A percentile compares a stretch with the other conserved stretches of the same genome.
phyloP scores from a whole-genome alignment of 2,113 vertebrate species.

The Sapayoa aenigma region DNA sequence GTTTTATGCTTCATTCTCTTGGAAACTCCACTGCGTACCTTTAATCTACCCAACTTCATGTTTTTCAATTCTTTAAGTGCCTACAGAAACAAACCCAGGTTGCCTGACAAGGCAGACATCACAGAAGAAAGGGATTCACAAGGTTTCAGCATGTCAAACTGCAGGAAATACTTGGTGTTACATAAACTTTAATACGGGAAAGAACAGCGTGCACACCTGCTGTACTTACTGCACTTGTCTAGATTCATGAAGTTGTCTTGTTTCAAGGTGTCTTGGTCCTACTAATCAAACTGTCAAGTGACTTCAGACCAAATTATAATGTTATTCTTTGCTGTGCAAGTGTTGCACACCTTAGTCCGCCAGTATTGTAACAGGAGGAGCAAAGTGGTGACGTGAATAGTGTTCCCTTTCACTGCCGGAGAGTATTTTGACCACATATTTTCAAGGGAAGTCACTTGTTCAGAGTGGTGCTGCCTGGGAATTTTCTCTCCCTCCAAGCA shows the following conservation, averaged over 20 bases:
- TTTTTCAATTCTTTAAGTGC: neutral
- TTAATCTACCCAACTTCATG: neutral
- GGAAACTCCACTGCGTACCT: neutral
- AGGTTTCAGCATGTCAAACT: neutral
- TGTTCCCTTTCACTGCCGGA: neutral
- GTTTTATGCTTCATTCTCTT: neutral
- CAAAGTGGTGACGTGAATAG: neutral
- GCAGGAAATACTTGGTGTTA: neutral
- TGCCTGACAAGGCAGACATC: neutral
- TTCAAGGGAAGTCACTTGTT: neutral
- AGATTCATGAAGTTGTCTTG: neutral
- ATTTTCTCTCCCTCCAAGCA: neutral
- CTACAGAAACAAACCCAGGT: neutral
- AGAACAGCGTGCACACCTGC: neutral
- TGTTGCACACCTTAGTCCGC: neutral
- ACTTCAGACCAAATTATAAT: neutral
- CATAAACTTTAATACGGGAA: neutral
- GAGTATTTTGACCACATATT: neutral
- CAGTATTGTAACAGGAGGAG: neutral
- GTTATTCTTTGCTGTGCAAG: neutral
- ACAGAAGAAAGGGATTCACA: neutral
- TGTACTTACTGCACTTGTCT: fast-evolving
- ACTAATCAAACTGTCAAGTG: neutral
- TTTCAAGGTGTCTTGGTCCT: neutral
- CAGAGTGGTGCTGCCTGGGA: neutral